Evolutionary conservation across 2,797 vertebrate species (phyloP).

Genomic region (Crocidura indochinensis): DNA sequence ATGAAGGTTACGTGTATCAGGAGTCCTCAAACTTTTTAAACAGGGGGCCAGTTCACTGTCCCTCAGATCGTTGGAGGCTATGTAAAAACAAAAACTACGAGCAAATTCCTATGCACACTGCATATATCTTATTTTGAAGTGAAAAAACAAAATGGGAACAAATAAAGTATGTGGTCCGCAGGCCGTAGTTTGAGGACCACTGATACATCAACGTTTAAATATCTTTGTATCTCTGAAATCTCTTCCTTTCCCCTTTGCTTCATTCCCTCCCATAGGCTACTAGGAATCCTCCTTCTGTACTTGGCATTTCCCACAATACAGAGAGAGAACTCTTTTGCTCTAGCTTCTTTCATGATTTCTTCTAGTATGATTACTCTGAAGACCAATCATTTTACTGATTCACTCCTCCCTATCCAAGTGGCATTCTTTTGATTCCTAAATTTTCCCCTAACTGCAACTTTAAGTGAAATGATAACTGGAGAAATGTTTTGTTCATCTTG

Average conservation of each 20-base stretch:
- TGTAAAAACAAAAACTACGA: too few relatives aligned
- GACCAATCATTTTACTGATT: background rate
- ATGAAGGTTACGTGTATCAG: background rate
- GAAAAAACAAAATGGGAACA: too few relatives aligned
- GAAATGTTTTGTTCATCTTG: background rate
- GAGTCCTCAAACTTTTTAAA: too few relatives aligned
- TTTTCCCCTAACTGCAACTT: background rate
- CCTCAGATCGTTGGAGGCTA: too few relatives aligned
- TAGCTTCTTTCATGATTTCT: background rate
- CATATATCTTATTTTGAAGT: too few relatives aligned
- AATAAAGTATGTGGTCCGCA: too few relatives aligned
- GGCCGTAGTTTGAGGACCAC: too few relatives aligned
- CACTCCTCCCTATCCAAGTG: background rate
- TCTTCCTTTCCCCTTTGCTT: background rate
- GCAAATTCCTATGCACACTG: too few relatives aligned
- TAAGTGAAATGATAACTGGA: background rate
- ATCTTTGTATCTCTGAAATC: background rate
- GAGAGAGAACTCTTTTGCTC: background rate
- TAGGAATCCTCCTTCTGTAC: background rate
- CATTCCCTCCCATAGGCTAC: background rate
- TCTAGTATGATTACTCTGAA: constrained; percentile 6
- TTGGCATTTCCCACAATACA: background rate
- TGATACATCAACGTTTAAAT: background rate
- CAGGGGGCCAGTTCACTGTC: too few relatives aligned
- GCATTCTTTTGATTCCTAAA: background rate